Evolutionary conservation across 2,797 vertebrate genomes (phyloP), one percentile per base, ranked within the genome.

Genomic region (Leptoclinus maculatus): DNA sequence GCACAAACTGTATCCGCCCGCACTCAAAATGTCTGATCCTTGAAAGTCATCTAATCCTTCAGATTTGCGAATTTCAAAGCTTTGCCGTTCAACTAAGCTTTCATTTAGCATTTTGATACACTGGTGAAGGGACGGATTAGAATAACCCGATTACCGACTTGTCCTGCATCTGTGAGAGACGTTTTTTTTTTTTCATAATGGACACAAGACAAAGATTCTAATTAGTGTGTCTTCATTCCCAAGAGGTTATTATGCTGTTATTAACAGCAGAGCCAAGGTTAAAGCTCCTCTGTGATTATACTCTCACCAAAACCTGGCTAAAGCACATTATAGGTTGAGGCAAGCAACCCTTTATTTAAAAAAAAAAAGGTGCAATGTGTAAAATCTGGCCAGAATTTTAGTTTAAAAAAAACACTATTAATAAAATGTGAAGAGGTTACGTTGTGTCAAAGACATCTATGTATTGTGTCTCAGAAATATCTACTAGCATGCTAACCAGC

Each of bases 41-140:
- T 88, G 60, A 90, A 89, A 89, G 91, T 90, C 83, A 82, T 71
- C 72, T 92, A 88, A 93, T 91, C 87, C 87, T 74, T 79, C 73
- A 79, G 82, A 92, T 87, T 89, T 87, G 76, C 86, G 83, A 90
- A 86, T 92, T 89, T 90, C 82, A 89, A 88, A 89, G 89, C 90
- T 86, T 90, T 87, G 83, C 84, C 85, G 39, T 83, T 79, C 60
- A 91, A 68, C 86, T 91, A 89, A 92, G 88, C 91, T 88, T 88
- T 90, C 76, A 76, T 92, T 93, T 89, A 87, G 79, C 84, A 93
- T 93, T 92, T 87, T 90, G 83, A 88, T 90, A 86, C 88, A 88
- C 74, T 85, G 80, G 82, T 76, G 88, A 91, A 84, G 86, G 78
- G 75, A 80, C 63, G 90, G 89, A 94, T 94, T 93, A 92, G 64